These are phyloP conservation scores for Cosmorhoe ocellata DNA, from an alignment of 2,888 invertebrate genomes.

Conservation along the genomic window DNA sequence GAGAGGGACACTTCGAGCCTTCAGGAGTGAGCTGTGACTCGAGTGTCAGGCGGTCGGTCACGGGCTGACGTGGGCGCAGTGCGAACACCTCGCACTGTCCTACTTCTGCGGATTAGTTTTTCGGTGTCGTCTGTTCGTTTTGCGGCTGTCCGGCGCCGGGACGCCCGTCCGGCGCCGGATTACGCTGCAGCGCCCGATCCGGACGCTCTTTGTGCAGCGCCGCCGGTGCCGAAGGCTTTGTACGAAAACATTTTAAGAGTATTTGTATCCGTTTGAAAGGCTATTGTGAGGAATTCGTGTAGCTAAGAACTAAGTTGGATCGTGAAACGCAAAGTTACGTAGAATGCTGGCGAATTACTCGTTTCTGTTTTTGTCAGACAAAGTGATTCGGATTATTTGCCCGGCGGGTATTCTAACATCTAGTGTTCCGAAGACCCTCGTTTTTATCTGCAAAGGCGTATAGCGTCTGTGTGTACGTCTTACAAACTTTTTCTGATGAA, in stretches of 20 bases:
- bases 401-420: too few species aligned
- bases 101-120: conserved; percentile 29
- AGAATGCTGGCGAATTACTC: not conserved
- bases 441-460: too few species aligned
- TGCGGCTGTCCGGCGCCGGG: conserved; percentile 26
- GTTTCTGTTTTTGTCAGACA: too few species aligned
- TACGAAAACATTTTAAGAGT: conserved; percentile 44
- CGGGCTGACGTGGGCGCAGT: not conserved
- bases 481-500: too few species aligned
- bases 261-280: conserved; percentile 32
- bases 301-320: conserved; percentile 21
- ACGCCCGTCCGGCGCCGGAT: conserved; percentile 38
- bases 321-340: conserved; percentile 7
- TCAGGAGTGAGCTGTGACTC: too few species aligned
- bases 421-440: too few species aligned
- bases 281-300: conserved; percentile 34
- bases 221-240: conserved; percentile 40
- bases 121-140: conserved; percentile 17
- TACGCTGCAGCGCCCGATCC: conserved; percentile 41
- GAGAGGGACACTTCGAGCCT: too few species aligned
- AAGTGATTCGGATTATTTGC: too few species aligned
- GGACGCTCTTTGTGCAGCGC: conserved; percentile 41
- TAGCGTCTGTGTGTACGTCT: too few species aligned
- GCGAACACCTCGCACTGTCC: conserved; percentile 1
- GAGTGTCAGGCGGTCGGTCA: too few species aligned